Conservation (phyloP, 2,113 vertebrate species). For the Pithys albifrons region DNA sequence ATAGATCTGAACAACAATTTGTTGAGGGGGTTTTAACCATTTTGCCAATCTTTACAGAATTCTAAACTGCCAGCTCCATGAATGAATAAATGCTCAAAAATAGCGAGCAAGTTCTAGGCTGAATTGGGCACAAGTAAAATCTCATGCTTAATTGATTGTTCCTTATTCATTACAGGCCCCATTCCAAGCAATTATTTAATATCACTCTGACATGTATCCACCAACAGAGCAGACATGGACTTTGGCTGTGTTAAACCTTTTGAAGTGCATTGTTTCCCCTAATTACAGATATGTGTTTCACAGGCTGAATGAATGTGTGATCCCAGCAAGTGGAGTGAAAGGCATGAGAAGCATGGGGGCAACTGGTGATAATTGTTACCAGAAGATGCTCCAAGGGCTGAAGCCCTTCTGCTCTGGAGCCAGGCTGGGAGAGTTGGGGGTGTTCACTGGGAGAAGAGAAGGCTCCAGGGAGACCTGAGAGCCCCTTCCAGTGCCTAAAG, state of each 20-base stretch:
- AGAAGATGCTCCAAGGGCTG: not conserved
- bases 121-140: not conserved
- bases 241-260: not conserved
- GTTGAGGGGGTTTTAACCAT: not conserved
- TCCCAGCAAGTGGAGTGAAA: not conserved
- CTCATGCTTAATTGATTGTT: not conserved
- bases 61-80: not conserved
- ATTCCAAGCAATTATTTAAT: not conserved
- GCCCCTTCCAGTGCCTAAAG: not conserved
- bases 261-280: not conserved
- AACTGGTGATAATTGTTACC: not conserved
- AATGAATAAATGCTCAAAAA: not conserved
- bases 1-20: slow-evolving; percentile 37
- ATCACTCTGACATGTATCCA: not conserved
- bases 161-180: not conserved
- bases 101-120: not conserved
- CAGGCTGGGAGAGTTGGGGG: not conserved
- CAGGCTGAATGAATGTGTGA: no score
- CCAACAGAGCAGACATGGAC: fast-evolving
- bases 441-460: not conserved
- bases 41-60: slow-evolving; percentile 1
- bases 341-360: fast-evolving
- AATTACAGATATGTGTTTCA: not conserved
- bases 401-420: not conserved
- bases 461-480: not conserved